Evolutionary conservation across 2,888 invertebrate genomes (phyloP).

Genomic region (Drosophila fulvimacula): DNA sequence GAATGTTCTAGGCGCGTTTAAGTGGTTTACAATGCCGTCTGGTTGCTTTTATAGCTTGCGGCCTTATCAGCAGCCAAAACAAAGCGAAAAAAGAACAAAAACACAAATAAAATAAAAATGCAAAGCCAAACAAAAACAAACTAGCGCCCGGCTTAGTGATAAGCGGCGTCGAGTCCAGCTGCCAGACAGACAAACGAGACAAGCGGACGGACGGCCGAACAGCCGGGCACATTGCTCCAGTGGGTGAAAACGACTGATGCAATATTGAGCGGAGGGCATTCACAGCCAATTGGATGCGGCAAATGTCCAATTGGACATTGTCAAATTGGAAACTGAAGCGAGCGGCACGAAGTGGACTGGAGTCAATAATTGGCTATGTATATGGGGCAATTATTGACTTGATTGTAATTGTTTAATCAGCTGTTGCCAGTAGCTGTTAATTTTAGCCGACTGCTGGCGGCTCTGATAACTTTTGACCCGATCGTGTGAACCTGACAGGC

Average conservation of each 20-base stretch:
- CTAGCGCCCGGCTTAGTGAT: conserved; percentile 27
- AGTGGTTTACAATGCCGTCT: conserved; percentile 48
- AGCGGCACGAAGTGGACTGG: too few species aligned
- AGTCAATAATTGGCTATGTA: background rate
- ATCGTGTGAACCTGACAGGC: conserved; percentile 16
- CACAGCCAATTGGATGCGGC: background rate
- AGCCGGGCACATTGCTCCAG: conserved; percentile 4
- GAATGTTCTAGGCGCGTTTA: conserved; percentile 54
- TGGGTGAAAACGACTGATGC: conserved; percentile 9
- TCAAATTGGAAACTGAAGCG: background rate
- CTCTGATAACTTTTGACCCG: conserved; percentile 17
- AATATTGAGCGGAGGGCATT: conserved; percentile 7
- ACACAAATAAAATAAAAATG: conserved; percentile 34
- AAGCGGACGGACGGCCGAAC: background rate
- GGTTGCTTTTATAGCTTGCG: conserved; percentile 62
- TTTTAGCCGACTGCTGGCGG: background rate
- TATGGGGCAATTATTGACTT: background rate
- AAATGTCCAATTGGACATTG: background rate
- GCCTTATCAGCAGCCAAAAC: conserved; percentile 61
- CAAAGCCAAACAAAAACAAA: conserved; percentile 46
- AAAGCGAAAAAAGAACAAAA: conserved; percentile 48
- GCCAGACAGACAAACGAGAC: conserved; percentile 24
- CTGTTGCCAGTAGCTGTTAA: background rate
- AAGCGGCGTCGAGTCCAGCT: conserved; percentile 30
- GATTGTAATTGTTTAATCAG: background rate